Base-by-base conservation (phyloP, 2,113 vertebrate species). In the Ictidomys tridecemlineatus region DNA sequence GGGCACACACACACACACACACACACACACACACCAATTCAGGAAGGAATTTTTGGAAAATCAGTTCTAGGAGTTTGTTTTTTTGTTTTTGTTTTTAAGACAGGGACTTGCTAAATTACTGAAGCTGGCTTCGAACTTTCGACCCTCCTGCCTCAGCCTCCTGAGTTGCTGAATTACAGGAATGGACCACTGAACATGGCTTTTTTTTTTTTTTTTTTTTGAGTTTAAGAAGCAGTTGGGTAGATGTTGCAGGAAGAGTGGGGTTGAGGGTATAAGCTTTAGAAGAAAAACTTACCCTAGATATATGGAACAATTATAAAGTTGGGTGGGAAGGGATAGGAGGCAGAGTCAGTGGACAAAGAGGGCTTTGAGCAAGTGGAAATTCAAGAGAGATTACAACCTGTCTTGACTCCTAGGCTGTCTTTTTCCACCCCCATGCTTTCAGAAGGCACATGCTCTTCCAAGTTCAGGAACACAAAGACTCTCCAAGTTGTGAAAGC, bases 291-390 rank as follows among this genome's bases (percentile, higher is more conserved):
- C 24, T 82, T 53, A 77, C 18, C 65, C 70, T 84, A 63, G 72
- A 48, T 67, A 78, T 12, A n/a, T 10, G 48, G 45, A 83, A 84
- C 63, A 86, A 67, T n/a, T 79, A 53, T 8, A 65, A 65, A 96
- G 79, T 74, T 22, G 85, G 28, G 58, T 63, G 22, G 82, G 77
- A 80, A 88, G 45, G 3, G 18, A 61, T 37, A 70, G 65, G n/a
- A 74, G 69, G 61, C 51, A 74, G 30, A 32, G 34, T 67, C 56
- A 28, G 24, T 76, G 74, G 79, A 85, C 87, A 95, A 92, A 93
- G 94, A 87, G 30, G 37, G 45, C 89, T 96, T 90, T 93, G 90
- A 94, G 67, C 79, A 94, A 88, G 84, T 72, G 37, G 91, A 92
- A 95, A 93, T 85, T 94, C 93, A 89, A 73, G 76, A 95, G 90